Conservation (phyloP, 2,797 vertebrate genomes). For the Meriones psammophilus region DNA sequence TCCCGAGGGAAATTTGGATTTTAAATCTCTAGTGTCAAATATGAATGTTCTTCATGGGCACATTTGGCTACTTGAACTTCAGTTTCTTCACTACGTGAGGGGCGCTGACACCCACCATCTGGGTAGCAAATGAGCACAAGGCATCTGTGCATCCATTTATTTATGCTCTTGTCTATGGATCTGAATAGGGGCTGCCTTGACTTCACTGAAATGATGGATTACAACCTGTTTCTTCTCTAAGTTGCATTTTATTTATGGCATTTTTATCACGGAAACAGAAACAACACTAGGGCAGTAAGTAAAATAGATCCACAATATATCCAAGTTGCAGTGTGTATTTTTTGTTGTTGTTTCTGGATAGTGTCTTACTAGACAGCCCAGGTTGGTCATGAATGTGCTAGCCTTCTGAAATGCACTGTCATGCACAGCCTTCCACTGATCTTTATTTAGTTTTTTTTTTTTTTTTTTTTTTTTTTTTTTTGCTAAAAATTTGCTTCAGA, state of each 20-base stretch:
- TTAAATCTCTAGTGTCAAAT: conserved; percentile 13
- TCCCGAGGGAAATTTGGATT: not conserved
- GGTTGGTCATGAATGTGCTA: not conserved
- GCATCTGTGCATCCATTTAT: not conserved
- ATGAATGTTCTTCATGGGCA: not conserved
- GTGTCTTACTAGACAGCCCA: not conserved
- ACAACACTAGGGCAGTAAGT: not conserved
- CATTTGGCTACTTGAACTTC: not conserved
- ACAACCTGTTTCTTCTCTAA: not conserved
- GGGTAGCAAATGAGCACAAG: not conserved
- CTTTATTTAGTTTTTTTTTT: conserved; percentile 14
- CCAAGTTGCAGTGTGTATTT: not conserved
- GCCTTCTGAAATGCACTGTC: not conserved
- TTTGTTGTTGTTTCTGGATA: not conserved
- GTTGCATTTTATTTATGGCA: not conserved
- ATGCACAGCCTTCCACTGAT: not conserved
- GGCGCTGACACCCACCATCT: not conserved
- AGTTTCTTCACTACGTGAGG: not conserved
- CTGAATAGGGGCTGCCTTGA: not conserved
- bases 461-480: not conserved
- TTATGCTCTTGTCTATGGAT: not conserved
- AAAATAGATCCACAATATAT: not conserved
- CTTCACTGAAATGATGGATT: not conserved
- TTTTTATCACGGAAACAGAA: not conserved
- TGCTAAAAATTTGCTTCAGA: not conserved